Evolutionary conservation across 2,113 vertebrate genomes (phyloP).

Genomic region (Opisthocomus hoazin): DNA sequence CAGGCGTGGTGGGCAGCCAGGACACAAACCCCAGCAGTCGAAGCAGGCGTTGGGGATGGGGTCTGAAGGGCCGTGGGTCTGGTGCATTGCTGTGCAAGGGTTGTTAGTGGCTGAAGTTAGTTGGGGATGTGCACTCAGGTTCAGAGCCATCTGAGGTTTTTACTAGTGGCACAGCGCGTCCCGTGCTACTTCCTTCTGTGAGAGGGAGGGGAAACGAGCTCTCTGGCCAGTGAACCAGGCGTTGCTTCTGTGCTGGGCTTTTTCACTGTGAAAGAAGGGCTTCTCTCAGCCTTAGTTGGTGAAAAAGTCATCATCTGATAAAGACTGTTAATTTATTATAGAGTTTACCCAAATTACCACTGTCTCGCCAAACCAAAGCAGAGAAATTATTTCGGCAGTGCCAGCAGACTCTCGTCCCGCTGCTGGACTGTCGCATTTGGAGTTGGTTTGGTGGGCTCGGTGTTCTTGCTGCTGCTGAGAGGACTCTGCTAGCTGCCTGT

Average conservation of each 20-base stretch:
- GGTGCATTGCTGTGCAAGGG: background rate
- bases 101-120: background rate
- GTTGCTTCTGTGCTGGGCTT: background rate
- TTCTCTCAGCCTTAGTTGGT: background rate
- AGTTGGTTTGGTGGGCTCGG: background rate
- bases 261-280: background rate
- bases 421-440: too few relatives aligned
- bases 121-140: rapidly evolving
- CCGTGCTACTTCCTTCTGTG: rapidly evolving
- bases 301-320: background rate
- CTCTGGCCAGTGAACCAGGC: rapidly evolving
- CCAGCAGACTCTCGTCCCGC: rapidly evolving
- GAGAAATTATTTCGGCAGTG: background rate
- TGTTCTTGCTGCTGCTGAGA: background rate
- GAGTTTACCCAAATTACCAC: background rate
- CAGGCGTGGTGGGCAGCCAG: background rate
- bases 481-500: background rate
- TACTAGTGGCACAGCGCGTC: background rate
- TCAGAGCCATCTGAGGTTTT: rapidly evolving
- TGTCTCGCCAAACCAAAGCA: background rate
- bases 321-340: background rate
- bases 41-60: background rate
- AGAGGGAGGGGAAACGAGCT: background rate
- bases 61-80: background rate
- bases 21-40: background rate